Evolutionary conservation across 2,113 vertebrate species (phyloP), one percentile per base, ranked within the genome.

Genomic region (Sturnus vulgaris): DNA sequence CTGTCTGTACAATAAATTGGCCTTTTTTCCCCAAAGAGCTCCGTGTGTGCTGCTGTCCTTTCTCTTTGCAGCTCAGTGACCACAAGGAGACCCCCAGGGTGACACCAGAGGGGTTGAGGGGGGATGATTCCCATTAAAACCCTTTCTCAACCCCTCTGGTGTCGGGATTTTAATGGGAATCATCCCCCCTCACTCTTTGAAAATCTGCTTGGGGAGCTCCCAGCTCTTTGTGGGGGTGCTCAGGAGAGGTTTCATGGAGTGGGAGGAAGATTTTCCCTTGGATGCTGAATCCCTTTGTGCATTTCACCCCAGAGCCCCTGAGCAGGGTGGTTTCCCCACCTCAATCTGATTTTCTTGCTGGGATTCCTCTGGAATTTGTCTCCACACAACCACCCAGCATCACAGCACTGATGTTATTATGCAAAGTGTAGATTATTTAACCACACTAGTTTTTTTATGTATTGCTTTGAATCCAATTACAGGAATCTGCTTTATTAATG

Each of bases 401-500:
- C 72, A 19, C 33, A 50, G 60, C 55, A 8, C 79, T 1, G 2
- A 57, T 56, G 68, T 90, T 92, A 63, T 90, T 80, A 59, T 92
- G 91, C 42, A 1, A 94, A 81, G 56, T 31, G 10, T 25, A 25
- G 77, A 31, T 73, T 86, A 78, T 90, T 91, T 80, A 42, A 49
- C 47, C 82, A 18, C 14, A 35, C 39, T 5, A 24, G 9, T 7
- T 23, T 35, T 61, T 37, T 56, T 65, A 14, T 28, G 27, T 31
- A 52, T 84, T 63, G 69, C 90, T 92, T 82, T 83, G 68, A 88
- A 86, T 94, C 71, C 56, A 56, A 44, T 92, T 83, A 92, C 56
- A 63, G 7, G 35, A 59, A 78, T 68, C 83, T 88, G 60, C 72
- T 91, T 92, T 81, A 83, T 93, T 92, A 90, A 88, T 59, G 94